Base-by-base conservation (phyloP, 2,113 vertebrate species). In the Oncorhynchus kisutch region DNA sequence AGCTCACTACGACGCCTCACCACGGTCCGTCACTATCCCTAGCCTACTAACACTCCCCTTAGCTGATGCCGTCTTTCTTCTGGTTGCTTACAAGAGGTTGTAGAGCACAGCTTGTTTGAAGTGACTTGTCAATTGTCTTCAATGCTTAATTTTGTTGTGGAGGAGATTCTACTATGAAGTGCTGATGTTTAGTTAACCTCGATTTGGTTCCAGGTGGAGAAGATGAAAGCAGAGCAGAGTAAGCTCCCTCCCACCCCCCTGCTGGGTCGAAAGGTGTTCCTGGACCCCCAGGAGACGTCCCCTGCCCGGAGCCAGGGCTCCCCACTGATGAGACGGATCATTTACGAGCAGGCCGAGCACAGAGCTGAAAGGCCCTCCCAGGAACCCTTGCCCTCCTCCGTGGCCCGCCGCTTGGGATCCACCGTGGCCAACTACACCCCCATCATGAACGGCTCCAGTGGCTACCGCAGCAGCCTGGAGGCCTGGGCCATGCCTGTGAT, bases 1-100 rank as follows among this genome's bases (percentile, higher is more conserved):
- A 98, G 97, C 91, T 97, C 97, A 0, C 82, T 99, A 16, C 82
- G 97, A 4, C 92, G 96, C 0, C 94, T 99, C 65, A 99, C 97
- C 84, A 96, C 95, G 86, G 97, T 98, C 85, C 11, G 45, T 20
- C 18, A 54, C 16, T 54, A 54, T 54, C 51, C 51, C 51, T 54
- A 54, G 51, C 51, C 5, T 18, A 54, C 51, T 54, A 54, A 54
- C 5, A 14, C 51, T 54, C 51, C 51, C 51, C 51, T 54, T 45
- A 18, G 12, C 51, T 54, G 51, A 54, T 54, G 12, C 49, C 1
- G 3, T 54, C 16, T 13, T 16, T 54, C 3, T 16, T 5, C 49
- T 54, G 49, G 16, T 54, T 54, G 49, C 39, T 3, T 45, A 45
- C 39, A 11, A 45, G 39, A 45, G 8, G 39, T 45, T 45, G 39